Evolutionary conservation across 1,140 invertebrate genomes (phyloP), one percentile per base, ranked within the genome.

Genomic region (Eumeta japonica): DNA sequence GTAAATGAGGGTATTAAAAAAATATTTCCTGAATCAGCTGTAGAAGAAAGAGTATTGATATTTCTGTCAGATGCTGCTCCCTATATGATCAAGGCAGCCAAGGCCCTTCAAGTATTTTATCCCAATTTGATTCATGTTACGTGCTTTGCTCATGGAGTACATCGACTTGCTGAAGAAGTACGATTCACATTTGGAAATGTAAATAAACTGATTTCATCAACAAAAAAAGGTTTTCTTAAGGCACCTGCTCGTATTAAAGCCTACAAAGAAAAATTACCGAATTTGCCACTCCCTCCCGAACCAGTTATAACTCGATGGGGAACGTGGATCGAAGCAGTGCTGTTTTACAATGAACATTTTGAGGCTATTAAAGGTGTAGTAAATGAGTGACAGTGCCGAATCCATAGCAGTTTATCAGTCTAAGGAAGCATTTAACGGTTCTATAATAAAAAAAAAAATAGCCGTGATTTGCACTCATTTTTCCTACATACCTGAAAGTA

Each of bases 261-360:
- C 10, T 72, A 52, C 37, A 56, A 49, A 40, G 38, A 52, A 42
- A 45, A 43, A 20, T 42, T 41, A 16, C 52, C 57, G 11, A 39
- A 50, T 39, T 9, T 60, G 19, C 35, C 48, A n/a, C 42, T 72
- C 15, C 55, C 60, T 34, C 62, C 59, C 29, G 31, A 61, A 39
- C 62, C 58, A 28, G 49, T 62, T 19, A 16, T 62, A n/a, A 68
- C 59, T 15, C 39, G 64, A 28, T 73, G 62, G 61, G 56, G 61
- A 40, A 70, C 64, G 11, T 71, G 63, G 65, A 37, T 63, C 12
- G 37, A 55, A 30, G 47, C 58, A 30, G 55, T 32, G 28, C 28
- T 43, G 20, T 65, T 37, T 45, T 61, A 58, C 39, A 33, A 33
- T 27, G 38, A 51, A 18, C 17, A 61, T 51, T 55, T 52, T 38